Evolutionary conservation across 2,797 vertebrate species (phyloP).

Genomic region (Rhinogobio ventralis): DNA sequence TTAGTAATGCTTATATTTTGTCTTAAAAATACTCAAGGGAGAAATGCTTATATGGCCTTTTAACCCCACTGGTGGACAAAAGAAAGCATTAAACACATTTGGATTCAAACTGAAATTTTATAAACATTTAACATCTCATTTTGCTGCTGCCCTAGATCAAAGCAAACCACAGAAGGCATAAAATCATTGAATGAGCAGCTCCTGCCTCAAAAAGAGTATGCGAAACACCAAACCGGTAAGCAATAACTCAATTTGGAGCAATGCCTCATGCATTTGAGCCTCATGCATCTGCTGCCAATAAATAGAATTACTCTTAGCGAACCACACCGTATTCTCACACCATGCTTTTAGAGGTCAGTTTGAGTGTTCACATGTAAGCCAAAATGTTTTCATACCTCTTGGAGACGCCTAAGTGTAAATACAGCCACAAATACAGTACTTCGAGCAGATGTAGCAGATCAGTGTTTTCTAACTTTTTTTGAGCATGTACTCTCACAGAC

Average conservation of each 20-base stretch:
- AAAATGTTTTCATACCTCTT: neutral
- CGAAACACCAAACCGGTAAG: neutral
- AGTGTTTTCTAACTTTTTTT: too few relatives aligned
- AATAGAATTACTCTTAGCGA: neutral
- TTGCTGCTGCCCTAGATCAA: neutral
- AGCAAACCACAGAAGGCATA: neutral
- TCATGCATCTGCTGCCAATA: neutral
- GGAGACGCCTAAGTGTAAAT: neutral
- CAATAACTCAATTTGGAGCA: conserved; percentile 13
- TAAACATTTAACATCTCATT: neutral
- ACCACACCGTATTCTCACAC: neutral
- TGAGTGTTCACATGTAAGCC: neutral
- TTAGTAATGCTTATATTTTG: neutral
- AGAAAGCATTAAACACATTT: neutral
- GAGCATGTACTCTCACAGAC: neutral
- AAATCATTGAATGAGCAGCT: neutral
- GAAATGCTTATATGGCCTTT: neutral
- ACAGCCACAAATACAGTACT: neutral
- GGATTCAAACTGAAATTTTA: neutral
- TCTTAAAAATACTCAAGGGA: conserved; percentile 12
- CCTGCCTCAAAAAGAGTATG: neutral
- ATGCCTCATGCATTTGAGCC: neutral
- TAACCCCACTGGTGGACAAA: neutral
- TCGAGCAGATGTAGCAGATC: neutral
- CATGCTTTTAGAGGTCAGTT: neutral